A percentile compares a stretch with the other conserved stretches of the same genome.
phyloP scores from a whole-genome alignment of 1,140 invertebrate genomes.

The Magallana gigas region DNA sequence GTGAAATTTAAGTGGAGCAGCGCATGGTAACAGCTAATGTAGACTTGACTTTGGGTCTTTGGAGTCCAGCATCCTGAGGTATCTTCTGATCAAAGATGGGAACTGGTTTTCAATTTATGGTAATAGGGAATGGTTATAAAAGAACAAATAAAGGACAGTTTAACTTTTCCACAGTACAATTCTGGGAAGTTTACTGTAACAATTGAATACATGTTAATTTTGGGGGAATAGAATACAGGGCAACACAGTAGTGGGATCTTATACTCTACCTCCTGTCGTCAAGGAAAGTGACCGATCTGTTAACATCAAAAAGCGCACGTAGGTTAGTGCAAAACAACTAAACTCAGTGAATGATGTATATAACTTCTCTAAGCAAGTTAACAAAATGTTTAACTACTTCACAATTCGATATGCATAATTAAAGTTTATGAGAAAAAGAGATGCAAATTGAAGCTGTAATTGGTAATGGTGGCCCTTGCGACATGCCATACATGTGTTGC shows the following conservation, averaged over 20 bases:
- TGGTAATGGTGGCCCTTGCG: no score
- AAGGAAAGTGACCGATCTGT: not conserved
- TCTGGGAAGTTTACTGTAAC: not conserved
- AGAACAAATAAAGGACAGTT: no score
- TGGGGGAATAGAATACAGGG: not conserved
- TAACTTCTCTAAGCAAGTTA: not conserved
- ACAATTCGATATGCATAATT: no score
- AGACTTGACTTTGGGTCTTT: not conserved
- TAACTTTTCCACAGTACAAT: no score
- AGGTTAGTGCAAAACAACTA: not conserved
- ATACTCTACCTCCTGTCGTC: not conserved
- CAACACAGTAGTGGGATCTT: not conserved
- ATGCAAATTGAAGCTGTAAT: no score
- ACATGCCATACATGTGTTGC: no score
- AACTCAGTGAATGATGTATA: not conserved
- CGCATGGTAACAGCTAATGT: not conserved
- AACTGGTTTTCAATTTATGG: no score
- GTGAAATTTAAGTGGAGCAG: slow-evolving; percentile 27
- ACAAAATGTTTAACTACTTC: no score
- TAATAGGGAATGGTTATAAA: no score
- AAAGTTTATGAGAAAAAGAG: no score
- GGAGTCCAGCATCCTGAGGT: no score
- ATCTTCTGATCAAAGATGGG: no score
- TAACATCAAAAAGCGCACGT: slow-evolving; percentile 1
- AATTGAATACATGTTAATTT: slow-evolving; percentile 7